Percentiles rank a stretch among this genome's conserved stretches.
phyloP scores from a whole-genome alignment of 2,888 invertebrate genomes.

The Hypomecis atomaria region DNA sequence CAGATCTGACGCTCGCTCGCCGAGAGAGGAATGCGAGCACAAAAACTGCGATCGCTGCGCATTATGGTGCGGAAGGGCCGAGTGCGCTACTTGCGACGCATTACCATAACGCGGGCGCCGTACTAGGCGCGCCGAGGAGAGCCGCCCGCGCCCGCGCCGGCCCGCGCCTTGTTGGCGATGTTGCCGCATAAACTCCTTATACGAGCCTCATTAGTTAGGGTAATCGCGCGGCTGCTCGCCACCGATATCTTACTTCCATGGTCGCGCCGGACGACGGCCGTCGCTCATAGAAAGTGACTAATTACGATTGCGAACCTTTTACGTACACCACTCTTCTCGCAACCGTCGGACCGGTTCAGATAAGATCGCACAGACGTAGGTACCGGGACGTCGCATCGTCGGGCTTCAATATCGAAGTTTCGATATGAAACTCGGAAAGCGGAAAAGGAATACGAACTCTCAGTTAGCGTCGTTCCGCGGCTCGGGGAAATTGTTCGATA shows the following conservation, averaged over 20 bases:
- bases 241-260: conserved; percentile 55
- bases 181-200: conserved; percentile 51
- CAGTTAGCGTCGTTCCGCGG: conserved; percentile 64
- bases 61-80: conserved; percentile 34
- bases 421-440: conserved; percentile 32
- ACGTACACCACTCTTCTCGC: neutral
- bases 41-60: conserved; percentile 19
- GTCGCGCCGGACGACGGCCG: conserved; percentile 39
- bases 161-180: conserved; percentile 44
- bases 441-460: conserved; percentile 61
- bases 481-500: conserved; percentile 69
- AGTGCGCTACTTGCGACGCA: conserved; percentile 31
- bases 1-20: conserved; percentile 16
- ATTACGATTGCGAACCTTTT: conserved; percentile 15
- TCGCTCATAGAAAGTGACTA: conserved; percentile 26
- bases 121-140: conserved; percentile 20
- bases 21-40: conserved; percentile 23
- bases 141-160: conserved; percentile 6
- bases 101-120: conserved; percentile 40
- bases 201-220: conserved; percentile 53
- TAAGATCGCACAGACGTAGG: neutral
- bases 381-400: neutral
- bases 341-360: neutral
- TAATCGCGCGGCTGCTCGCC: conserved; percentile 45
- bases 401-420: neutral